Conservation (phyloP, 2,113 vertebrate species). For the Dasyurus viverrinus region DNA sequence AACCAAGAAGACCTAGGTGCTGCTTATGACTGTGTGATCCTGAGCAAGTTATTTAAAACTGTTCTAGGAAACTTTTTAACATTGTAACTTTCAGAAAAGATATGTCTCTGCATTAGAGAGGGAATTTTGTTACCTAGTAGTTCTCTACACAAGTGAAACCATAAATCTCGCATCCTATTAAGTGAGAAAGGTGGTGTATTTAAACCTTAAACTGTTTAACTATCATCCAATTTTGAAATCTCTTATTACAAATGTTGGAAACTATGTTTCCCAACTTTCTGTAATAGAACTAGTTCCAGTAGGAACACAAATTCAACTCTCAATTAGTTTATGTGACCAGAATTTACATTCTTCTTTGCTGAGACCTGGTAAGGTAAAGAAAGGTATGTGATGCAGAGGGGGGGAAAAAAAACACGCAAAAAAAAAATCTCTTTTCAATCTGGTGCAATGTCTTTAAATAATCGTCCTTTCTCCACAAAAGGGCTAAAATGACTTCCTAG, state of each 20-base stretch:
- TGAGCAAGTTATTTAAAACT: neutral
- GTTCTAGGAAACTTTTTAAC: neutral
- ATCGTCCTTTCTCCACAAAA: constrained; percentile 16
- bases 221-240: constrained; percentile 49
- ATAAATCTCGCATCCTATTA: neutral
- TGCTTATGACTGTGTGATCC: neutral
- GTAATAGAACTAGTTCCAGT: constrained; percentile 60
- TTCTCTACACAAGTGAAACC: neutral
- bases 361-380: constrained; percentile 36
- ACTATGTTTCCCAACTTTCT: constrained; percentile 51
- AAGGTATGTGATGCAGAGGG: constrained; percentile 34
- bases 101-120: neutral
- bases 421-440: neutral
- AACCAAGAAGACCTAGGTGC: neutral
- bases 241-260: constrained; percentile 42
- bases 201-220: constrained; percentile 18
- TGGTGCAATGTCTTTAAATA: constrained; percentile 19
- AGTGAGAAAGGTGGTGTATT: constrained; percentile 24
- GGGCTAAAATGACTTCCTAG: neutral
- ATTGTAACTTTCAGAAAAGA: neutral
- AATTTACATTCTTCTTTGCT: constrained; percentile 41
- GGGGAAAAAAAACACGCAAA: too few species aligned
- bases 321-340: constrained; percentile 24
- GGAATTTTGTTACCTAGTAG: neutral
- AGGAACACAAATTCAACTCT: constrained; percentile 55